Percentiles rank a stretch among this genome's conserved stretches.
Evolutionary conservation across 2,888 invertebrate genomes (phyloP).

Genomic region (Mythimna lalbum): DNA sequence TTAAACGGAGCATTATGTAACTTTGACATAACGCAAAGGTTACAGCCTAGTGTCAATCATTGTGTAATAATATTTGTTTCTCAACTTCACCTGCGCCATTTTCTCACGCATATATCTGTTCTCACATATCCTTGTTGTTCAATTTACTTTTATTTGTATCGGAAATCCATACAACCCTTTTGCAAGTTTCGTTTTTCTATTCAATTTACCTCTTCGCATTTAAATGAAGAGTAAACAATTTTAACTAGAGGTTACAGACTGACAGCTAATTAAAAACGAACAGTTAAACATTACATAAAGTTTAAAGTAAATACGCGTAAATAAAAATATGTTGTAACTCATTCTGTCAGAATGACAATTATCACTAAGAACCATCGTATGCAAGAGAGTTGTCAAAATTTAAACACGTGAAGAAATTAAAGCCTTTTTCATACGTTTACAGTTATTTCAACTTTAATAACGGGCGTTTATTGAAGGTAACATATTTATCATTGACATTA

Average conservation of each 20-base stretch:
- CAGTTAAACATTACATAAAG: conserved; percentile 18
- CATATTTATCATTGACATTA: conserved; percentile 64
- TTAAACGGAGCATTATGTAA: conserved; percentile 33
- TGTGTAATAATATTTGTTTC: conserved; percentile 19
- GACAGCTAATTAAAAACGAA: conserved; percentile 39
- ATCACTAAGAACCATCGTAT: conserved; percentile 35
- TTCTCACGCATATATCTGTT: conserved; percentile 13
- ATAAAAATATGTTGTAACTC: conserved; percentile 40
- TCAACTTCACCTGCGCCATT: conserved; percentile 9
- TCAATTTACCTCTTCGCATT: conserved; percentile 8
- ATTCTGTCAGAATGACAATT: conserved; percentile 38
- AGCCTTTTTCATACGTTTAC: conserved; percentile 35
- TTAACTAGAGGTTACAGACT: conserved; percentile 9
- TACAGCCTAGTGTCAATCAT: conserved; percentile 17
- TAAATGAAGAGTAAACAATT: conserved; percentile 13
- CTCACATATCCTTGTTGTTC: neutral
- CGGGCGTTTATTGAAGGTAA: conserved; percentile 49
- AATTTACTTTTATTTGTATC: conserved; percentile 25
- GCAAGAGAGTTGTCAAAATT: conserved; percentile 45
- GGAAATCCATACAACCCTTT: conserved; percentile 35
- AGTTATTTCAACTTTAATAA: conserved; percentile 55
- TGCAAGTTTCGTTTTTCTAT: conserved; percentile 7
- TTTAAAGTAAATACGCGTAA: conserved; percentile 23
- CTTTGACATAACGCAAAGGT: conserved; percentile 17
- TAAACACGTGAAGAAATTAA: conserved; percentile 38